A percentile compares a stretch with the other conserved stretches of the same genome.
phyloP scores from a whole-genome alignment of 2,888 invertebrate genomes.

The Liopterus haemorrhoidalis region DNA sequence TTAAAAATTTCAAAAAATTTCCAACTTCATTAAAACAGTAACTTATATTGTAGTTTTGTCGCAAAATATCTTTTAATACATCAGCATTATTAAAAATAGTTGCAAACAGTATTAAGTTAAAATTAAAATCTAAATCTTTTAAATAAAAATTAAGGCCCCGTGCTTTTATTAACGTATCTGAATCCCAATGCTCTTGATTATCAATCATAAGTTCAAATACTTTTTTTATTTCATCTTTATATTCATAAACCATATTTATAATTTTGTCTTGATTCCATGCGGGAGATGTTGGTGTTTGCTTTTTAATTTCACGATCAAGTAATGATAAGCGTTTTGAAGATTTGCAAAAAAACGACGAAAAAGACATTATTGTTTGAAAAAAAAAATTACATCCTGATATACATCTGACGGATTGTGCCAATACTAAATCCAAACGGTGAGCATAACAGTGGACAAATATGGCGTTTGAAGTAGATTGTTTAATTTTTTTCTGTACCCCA shows the following conservation, averaged over 20 bases:
- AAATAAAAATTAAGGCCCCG: slow-evolving; percentile 8
- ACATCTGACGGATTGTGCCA: slow-evolving; percentile 31
- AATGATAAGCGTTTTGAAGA: slow-evolving; percentile 31
- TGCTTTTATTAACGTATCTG: slow-evolving; percentile 12
- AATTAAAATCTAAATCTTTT: slow-evolving; percentile 11
- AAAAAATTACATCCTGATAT: slow-evolving; percentile 35
- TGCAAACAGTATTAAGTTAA: slow-evolving; percentile 10
- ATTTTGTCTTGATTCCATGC: slow-evolving; percentile 28
- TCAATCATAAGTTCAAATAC: slow-evolving; percentile 25
- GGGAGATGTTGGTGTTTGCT: slow-evolving; percentile 25
- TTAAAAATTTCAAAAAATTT: neutral
- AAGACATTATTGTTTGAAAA: slow-evolving; percentile 32
- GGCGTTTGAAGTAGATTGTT: slow-evolving; percentile 31
- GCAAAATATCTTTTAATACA: slow-evolving; percentile 3
- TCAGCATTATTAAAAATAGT: slow-evolving; percentile 18
- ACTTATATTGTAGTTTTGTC: slow-evolving; percentile 5
- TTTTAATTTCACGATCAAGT: slow-evolving; percentile 21
- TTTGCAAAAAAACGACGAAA: slow-evolving; percentile 35
- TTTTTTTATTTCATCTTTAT: slow-evolving; percentile 21
- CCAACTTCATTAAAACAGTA: slow-evolving; percentile 1
- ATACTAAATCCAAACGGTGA: slow-evolving; percentile 25
- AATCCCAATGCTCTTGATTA: slow-evolving; percentile 20
- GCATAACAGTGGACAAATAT: slow-evolving; percentile 27
- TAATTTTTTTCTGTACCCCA: slow-evolving; percentile 36
- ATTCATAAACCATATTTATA: slow-evolving; percentile 25